Evolutionary conservation across 2,888 invertebrate species (phyloP).

Genomic region (Ptilodon capucinus): DNA sequence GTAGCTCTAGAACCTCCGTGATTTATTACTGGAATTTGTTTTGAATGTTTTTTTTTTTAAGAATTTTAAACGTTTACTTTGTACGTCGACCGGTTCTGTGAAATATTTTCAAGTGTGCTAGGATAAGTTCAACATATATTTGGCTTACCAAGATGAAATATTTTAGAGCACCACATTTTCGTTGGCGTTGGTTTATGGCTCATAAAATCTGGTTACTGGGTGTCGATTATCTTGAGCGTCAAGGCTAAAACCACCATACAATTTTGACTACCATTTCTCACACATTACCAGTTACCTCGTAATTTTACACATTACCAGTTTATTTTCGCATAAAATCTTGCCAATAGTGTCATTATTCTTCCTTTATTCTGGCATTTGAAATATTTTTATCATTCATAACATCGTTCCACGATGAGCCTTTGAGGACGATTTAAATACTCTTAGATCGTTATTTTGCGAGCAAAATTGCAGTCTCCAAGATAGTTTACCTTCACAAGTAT

Average conservation of each 20-base stretch:
- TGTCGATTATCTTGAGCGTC: neutral
- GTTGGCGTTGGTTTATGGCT: neutral
- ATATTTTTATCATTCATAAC: neutral
- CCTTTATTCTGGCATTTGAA: neutral
- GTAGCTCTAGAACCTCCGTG: neutral
- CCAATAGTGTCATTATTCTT: neutral
- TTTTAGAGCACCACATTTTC: neutral
- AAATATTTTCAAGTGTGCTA: neutral
- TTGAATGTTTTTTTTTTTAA: neutral
- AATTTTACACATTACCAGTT: no score
- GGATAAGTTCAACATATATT: neutral
- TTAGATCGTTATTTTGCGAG: conserved; percentile 9
- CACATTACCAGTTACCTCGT: no score
- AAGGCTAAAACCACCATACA: neutral
- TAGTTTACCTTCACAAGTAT: conserved; percentile 13
- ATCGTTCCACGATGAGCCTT: neutral
- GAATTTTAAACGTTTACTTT: neutral
- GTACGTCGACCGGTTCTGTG: neutral
- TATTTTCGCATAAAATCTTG: neutral
- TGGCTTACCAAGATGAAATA: neutral
- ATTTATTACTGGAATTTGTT: neutral
- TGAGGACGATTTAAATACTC: neutral
- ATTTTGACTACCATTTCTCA: neutral
- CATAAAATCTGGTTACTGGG: neutral
- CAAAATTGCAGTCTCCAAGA: conserved; percentile 17